Base-by-base conservation (phyloP, 2,113 vertebrate genomes). In the Malaclemys terrapin region DNA sequence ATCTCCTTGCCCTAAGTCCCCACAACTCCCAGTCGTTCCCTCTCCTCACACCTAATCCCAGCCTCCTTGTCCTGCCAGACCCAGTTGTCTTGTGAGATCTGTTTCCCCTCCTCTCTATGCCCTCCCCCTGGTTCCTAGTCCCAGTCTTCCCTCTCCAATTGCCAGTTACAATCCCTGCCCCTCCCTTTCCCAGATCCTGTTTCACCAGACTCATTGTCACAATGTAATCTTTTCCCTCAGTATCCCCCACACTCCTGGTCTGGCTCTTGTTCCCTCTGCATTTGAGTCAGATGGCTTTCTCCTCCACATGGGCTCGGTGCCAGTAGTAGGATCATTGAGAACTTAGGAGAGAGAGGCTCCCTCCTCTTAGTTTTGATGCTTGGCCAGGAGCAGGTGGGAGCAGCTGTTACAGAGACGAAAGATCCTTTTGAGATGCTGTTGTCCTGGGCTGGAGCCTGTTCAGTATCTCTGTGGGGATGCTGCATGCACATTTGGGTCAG, bases 281-380 rank as follows among this genome's bases (percentile, higher is more conserved):
- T 85, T 93, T 88, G 85, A 91, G 75, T 82, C 88, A 76, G 52
- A 4, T 0, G 14, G 65, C 88, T 93, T 93, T 75, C 0, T 0
- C 57, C 95, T 78, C 88, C 91, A 69, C 1, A 1, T 91, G 78
- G 69, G 65, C 85, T 0, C 22, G 47, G 56, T 90, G 75, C 89
- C 0, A 3, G 84, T 81, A 85, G 82, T 69, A 49, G 0, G 0
- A 2, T 79, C 38, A 5, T 0, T 0, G 84, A 88, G 89, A 57
- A 82, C 3, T 0, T 45, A 84, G 94, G 84, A 72, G 80, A 52
- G 90, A 87, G 54, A 85, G 52, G 72, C 25, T 81, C 52, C 13
- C 11, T 85, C 57, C 1, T 72, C 4, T 65, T 8, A 12, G 35
- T 72, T 87, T 38, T 47, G 1, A 90, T 52, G 22, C 38, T 81